These are phyloP conservation scores for Dichetophora obliterata DNA, from an alignment of 2,888 invertebrate genomes.

Conservation along the genomic window DNA sequence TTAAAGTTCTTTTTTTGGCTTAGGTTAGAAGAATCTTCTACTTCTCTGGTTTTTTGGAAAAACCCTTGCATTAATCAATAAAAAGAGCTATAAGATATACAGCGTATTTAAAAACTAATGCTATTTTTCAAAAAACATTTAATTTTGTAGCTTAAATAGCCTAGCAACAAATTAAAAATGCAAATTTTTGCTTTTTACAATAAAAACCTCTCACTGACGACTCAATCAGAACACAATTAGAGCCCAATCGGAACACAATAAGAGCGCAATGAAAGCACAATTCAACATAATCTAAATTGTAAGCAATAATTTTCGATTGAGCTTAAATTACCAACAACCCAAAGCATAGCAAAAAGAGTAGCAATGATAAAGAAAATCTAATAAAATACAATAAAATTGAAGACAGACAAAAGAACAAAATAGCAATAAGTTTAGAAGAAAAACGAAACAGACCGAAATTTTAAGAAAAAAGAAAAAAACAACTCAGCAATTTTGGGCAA, in stretches of 20 bases:
- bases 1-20: too few relatives aligned
- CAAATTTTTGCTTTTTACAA: not conserved
- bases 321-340: slow-evolving; percentile 18
- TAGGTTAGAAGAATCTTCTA: too few relatives aligned
- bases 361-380: slow-evolving; percentile 22
- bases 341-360: not conserved
- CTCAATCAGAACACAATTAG: not conserved
- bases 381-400: slow-evolving; percentile 17
- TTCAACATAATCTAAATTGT: slow-evolving; percentile 25
- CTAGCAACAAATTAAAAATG: too few relatives aligned
- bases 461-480: not conserved
- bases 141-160: too few relatives aligned
- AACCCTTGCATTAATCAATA: too few relatives aligned
- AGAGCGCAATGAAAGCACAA: slow-evolving; percentile 17
- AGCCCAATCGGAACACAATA: not conserved
- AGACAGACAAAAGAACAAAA: not conserved
- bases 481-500: not conserved
- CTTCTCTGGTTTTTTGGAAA: too few relatives aligned
- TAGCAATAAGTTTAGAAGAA: not conserved
- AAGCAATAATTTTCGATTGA: slow-evolving; percentile 20
- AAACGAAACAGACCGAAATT: not conserved
- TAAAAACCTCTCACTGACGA: not conserved
- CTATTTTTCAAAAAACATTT: too few relatives aligned
- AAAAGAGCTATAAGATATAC: too few relatives aligned
- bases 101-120: too few relatives aligned